Evolutionary conservation across 2,797 vertebrate species (phyloP), one percentile per base, ranked within the genome.

Genomic region (Caiman crocodilus): DNA sequence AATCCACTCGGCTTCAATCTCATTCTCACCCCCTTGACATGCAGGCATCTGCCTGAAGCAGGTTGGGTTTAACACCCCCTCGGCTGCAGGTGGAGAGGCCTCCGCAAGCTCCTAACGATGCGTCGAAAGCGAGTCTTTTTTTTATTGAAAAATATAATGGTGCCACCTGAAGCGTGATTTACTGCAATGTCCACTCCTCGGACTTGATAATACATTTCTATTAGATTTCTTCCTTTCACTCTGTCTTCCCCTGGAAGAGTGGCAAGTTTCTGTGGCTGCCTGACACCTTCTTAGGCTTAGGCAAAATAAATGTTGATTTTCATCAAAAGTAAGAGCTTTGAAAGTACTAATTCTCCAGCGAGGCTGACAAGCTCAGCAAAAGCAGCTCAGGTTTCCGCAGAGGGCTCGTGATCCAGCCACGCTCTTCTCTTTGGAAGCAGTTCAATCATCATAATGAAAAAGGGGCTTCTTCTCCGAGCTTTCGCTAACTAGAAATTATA

Each of bases 401-500:
- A 55, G 26, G 76, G n/a, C 89, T 89, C 0, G 1, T 7, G 35
- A 82, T 82, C 80, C 71, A 1, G n/a, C 69, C 80, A 6, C 4
- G 65, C 69, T 90, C 92, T 67, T 83, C 58, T 87, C 77, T 50
- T 78, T 17, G 75, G 90, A 91, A 95, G 95, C 92, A 56, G 85
- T 87, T 97, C 96, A 82, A 90, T 97, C 94, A 95, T 90, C 2
- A 50, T 90, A 84, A 96, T 96, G 94, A 95, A 96, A 92, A 95
- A 91, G 79, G 80, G 91, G 89, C 79, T 96, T 94, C 84, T 87
- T 59, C 79, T 85, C 73, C n/a, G 2, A 35, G 92, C 90, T 94
- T 94, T 93, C 20, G 6, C 96, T 97, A 96, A 97, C 96, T 95
- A 96, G 96, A 95, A 97, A 97, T 96, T 76, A 97, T 96, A 78